phyloP scores from a whole-genome alignment of 2,888 invertebrate genomes.

The Clivina fossor region DNA sequence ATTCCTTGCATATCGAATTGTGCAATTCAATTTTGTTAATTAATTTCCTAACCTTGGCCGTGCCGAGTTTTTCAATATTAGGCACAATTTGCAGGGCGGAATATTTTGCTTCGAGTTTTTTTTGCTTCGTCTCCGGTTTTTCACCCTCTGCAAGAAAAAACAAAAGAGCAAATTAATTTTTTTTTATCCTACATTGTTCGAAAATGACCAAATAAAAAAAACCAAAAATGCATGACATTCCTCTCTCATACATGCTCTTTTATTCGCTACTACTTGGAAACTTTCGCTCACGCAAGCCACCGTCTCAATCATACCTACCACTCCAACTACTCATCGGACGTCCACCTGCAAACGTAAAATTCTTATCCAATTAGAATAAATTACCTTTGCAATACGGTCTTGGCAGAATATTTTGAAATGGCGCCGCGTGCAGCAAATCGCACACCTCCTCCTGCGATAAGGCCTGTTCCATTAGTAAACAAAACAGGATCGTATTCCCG shows the following conservation, averaged over 20 bases:
- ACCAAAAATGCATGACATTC: no score
- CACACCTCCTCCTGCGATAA: constrained; percentile 98
- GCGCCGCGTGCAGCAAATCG: constrained; percentile 93
- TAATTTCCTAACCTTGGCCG: constrained; percentile 91
- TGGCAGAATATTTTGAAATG: constrained; percentile 97
- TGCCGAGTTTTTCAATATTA: constrained; percentile 93
- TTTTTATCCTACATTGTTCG: no score
- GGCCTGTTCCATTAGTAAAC: constrained; percentile 92
- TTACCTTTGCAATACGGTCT: constrained; percentile 90
- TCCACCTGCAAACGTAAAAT: no score
- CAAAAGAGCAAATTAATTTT: constrained; percentile 13
- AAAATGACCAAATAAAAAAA: no score
- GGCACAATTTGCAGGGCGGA: constrained; percentile 92
- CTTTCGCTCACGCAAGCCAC: no score
- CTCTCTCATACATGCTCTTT: no score
- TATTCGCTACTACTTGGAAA: no score
- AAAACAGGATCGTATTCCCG: constrained; percentile 96
- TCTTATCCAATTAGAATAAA: no score
- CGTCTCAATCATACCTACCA: no score
- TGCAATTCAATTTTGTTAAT: no score
- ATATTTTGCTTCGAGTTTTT: constrained; percentile 91
- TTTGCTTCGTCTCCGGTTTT: constrained; percentile 92
- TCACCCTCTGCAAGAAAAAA: constrained; percentile 72
- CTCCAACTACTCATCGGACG: no score
- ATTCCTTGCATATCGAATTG: no score